Base-by-base conservation (phyloP, 2,113 vertebrate genomes). In the Ictidomys tridecemlineatus region DNA sequence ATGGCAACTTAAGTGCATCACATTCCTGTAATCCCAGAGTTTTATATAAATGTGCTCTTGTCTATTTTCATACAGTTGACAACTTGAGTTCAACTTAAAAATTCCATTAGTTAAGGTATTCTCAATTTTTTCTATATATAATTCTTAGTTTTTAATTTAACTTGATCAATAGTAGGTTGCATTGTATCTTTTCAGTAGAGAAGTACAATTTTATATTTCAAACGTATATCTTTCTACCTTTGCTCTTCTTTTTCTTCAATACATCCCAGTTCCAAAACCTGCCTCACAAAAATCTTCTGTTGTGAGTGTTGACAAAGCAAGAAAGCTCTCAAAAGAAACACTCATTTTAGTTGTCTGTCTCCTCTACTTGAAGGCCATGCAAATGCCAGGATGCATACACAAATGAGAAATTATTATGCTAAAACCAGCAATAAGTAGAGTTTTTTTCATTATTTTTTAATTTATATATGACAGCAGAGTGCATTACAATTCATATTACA, bases 81-180 rank as follows among this genome's bases (percentile, higher is more conserved):
- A 63, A n/a, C 16, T 28, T 42, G 11, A 2, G 16, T 89, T 18
- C 11, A 28, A 17, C n/a, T 93, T 58, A 76, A 79, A 70, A 2
- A 53, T 70, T 79, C 7, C 8, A 53, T 17, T 82, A 88, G 1
- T 63, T 37, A 73, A 42, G 0, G 2, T 48, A 51, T 58, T 63
- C 13, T 69, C 79, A 67, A 14, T 65, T 84, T 53, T 69, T 28
- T 95, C 74, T n/a, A 10, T 5, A 24, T 28, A 42, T 85, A 85
- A 63, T 28, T 84, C 45, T 93, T 96, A 20, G 16, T 97, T 96
- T 97, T 96, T 39, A 90, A 94, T 77, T 93, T 95, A 65, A 95
- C 78, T 95, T 82, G 12, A 28, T 76, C 88, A 74, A 4, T 91
- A 88, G 34, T 94, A 53, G 79, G 11, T 84, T 85, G 76, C 53